Percentiles rank a stretch among this genome's conserved stretches.
Conservation (phyloP, 1,140 invertebrate species). For the Trichonephila clavipes region DNA sequence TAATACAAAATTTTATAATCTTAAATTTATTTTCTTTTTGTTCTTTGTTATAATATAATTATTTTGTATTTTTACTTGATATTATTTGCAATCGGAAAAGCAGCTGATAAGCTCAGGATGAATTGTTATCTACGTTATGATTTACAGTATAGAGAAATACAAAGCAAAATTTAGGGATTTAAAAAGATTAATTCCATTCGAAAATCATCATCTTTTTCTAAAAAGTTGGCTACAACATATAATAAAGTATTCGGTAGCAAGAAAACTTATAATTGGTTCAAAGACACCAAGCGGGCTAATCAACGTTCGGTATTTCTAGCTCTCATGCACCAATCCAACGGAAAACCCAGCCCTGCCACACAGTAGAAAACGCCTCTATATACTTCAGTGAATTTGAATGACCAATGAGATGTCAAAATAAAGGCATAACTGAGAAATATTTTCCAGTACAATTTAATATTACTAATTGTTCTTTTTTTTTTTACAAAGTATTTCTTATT, state of each 20-base stretch:
- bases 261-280: background rate
- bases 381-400: background rate
- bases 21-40: too few species aligned
- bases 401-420: slow-evolving; percentile 38
- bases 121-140: too few species aligned
- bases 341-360: slow-evolving; percentile 2
- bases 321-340: background rate
- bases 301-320: background rate
- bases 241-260: background rate
- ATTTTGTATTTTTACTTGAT: too few species aligned
- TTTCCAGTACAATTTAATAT: too few species aligned
- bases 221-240: background rate
- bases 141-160: too few species aligned
- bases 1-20: too few species aligned
- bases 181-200: background rate
- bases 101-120: too few species aligned
- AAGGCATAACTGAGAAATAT: background rate
- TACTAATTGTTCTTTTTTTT: too few species aligned
- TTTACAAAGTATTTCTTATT: too few species aligned
- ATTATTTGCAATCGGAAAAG: too few species aligned
- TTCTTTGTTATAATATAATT: too few species aligned
- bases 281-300: background rate
- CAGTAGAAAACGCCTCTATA: slow-evolving; percentile 23
- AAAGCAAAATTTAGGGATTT: background rate
- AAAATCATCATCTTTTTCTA: background rate